Percentiles rank a stretch among this genome's conserved stretches.
These are phyloP conservation scores for Hartigia nigra DNA, from an alignment of 2,888 invertebrate genomes.

Conservation along the genomic window DNA sequence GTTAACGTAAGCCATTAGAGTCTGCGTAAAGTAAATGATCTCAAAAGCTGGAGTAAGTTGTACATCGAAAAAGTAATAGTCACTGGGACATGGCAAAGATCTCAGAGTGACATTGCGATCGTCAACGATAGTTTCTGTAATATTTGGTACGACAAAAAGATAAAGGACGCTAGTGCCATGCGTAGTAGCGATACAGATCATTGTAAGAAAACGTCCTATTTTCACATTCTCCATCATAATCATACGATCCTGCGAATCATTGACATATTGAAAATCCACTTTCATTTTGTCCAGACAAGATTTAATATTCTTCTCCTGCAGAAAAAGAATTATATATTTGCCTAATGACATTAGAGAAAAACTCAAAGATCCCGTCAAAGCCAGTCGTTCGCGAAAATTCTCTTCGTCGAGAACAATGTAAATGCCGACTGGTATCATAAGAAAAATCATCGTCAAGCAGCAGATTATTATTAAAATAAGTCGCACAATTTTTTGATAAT, in stretches of 20 bases:
- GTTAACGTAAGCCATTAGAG: conserved; percentile 23
- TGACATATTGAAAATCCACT: conserved; percentile 45
- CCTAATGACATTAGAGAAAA: conserved; percentile 32
- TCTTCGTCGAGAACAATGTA: conserved; percentile 24
- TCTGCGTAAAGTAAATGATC: conserved; percentile 33
- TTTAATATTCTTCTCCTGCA: conserved; percentile 33
- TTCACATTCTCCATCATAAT: conserved; percentile 54
- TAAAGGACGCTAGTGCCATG: conserved; percentile 58
- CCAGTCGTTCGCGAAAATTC: not conserved
- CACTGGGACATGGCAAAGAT: conserved; percentile 48
- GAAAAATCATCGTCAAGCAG: conserved; percentile 18
- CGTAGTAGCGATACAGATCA: conserved; percentile 49
- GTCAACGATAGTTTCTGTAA: conserved; percentile 41
- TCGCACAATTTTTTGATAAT: conserved; percentile 10
- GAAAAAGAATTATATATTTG: conserved; percentile 38
- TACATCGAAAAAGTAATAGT: conserved; percentile 47
- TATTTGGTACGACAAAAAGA: conserved; percentile 53
- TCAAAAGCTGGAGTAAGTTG: conserved; percentile 38
- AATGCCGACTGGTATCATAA: conserved; percentile 20
- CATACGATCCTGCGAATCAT: conserved; percentile 44
- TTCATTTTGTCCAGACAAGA: conserved; percentile 50
- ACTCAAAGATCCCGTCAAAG: not conserved
- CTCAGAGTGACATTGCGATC: conserved; percentile 45
- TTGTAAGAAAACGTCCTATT: conserved; percentile 51
- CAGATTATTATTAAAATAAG: conserved; percentile 18